Base-by-base conservation (phyloP, 2,888 invertebrate species). In the Allophyes oxyacanthae region DNA sequence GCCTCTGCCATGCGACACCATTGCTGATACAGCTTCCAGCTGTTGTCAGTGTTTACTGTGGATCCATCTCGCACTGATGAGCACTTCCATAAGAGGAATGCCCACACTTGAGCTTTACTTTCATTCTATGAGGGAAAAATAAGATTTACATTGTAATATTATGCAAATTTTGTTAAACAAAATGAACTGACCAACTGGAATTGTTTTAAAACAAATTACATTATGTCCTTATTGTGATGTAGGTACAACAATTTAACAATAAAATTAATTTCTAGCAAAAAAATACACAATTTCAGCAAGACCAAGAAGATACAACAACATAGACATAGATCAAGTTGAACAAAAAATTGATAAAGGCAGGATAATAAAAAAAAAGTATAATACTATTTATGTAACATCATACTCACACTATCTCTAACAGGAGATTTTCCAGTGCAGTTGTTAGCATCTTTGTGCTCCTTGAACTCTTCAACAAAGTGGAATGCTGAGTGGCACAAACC, bases 81-180 rank as follows among this genome's bases (percentile, higher is more conserved):
- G 64, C 93, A 93, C 81, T 98, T 98, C 97, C 97, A 98, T 37
- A 98, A 84, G 4, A 97, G 91, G 82, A 97, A 98, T 34, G 97
- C 97, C 97, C 98, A 97, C 8, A 97, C 96, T 89, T 97, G 97
- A 7, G 97, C 96, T 86, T 97, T 97, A 57, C 95, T 95, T 86
- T 97, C 97, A 84, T 95, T 95, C 95, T 96, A 87, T 38, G 84
- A 63, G 41, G n/a, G 7, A 30, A 38, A 36, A 43, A 28, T 8
- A 6, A 28, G 6, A 28, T 28, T 28, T 25, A 25, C 25, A 25
- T 25, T 25, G 25, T 25, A 25, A 25, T 25, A 6, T 6, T 25
- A 25, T 25, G 25, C 25, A 3, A 25, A 5, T 5, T 6, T 25
- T 25, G 6, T 6, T 25, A 25, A n/a, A n/a, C n/a, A n/a, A n/a